Base-by-base conservation (phyloP, 2,113 vertebrate genomes). In the Peucedramus taeniatus region DNA sequence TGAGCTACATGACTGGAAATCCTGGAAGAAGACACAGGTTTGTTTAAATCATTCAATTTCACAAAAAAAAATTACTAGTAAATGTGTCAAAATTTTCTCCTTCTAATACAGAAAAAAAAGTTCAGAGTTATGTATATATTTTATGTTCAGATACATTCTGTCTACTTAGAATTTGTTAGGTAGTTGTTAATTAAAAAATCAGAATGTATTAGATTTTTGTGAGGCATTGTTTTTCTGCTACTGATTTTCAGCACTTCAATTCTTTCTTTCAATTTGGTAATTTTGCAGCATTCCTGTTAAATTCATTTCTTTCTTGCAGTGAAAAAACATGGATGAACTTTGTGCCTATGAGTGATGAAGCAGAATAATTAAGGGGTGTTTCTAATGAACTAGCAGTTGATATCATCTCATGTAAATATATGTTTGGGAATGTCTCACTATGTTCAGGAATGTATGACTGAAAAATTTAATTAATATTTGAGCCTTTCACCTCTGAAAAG, bases 11-110 rank as follows among this genome's bases (percentile, higher is more conserved):
- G 98, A 98, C 42, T 99, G 99, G 99, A 99, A 98, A 80, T 94
- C 98, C 51, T 99, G 99, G 98, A 99, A 91, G 95, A 99, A 96
- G 85, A 96, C 98, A 68, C 98, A 99, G 97, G 99, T 99, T 79
- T 65, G 96, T 78, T 35, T 74, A 22, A 81, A 35, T n/a, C 2
- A 15, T 42, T 81, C 19, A 17, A 4, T 86, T 77, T 80, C 18
- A 54, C 8, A 23, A 39, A 57, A 86, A 20, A 50, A 44, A 90
- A 15, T 21, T 31, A 45, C 28, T 84, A 42, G 23, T 74, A 22
- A n/a, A 44, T 56, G 3, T 69, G 10, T 69, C 83, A 27, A 91
- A 74, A 71, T 13, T 13, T 50, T 64, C 4, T 88, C 40, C 20
- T 91, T 60, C 8, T 57, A 56, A 33, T 81, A 22, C 21, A 72